Evolutionary conservation across 2,113 vertebrate species (phyloP), one percentile per base, ranked within the genome.

Genomic region (Pedetes capensis): DNA sequence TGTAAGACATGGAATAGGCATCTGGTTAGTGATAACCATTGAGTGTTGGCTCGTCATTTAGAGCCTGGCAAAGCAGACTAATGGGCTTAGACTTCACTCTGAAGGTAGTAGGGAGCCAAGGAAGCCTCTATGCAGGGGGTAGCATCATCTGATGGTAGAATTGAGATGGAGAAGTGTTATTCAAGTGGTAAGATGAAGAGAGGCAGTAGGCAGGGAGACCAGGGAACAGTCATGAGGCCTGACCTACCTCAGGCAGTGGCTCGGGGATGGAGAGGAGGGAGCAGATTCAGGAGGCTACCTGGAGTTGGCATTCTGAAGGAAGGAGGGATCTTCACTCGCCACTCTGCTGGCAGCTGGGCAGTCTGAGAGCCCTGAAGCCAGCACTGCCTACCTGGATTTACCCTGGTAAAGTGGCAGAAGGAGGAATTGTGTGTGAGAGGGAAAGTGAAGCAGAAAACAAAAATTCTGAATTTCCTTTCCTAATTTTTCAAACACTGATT

Each of bases 401-500:
- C 37, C 39, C 49, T 37, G 17, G 20, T 12, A 10, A 80, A 68
- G 18, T 55, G 6, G 9, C 32, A 37, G 59, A 4, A 57, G 34
- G 25, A 75, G 8, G 27, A 10, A 32, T 32, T 47, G 14, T 1
- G 4, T 27, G 81, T 53, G 34, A n/a, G 11, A 55, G 32, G 59
- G 32, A 49, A 32, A 37, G 79, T 32, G n/a, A 47, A 39, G 75
- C 0, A 23, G 42, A 79, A 95, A 42, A 42, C 8, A 17, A 64
- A 17, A 84, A 61, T 27, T 37, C 34, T 18, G n/a, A 29, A 39
- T 47, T 76, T 76, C 29, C n/a, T 47, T 49, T 51, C 53, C 14
- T 2, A 20, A 64, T 44, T 66, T 91, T 86, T 72, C 61, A 81
- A 78, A 72, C 42, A 12, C 61, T 78, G 9, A 44, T 53, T 96